These are phyloP conservation scores for Aspidoscelis tigris DNA, from an alignment of 2,113 vertebrate genomes.

Conservation along the genomic window DNA sequence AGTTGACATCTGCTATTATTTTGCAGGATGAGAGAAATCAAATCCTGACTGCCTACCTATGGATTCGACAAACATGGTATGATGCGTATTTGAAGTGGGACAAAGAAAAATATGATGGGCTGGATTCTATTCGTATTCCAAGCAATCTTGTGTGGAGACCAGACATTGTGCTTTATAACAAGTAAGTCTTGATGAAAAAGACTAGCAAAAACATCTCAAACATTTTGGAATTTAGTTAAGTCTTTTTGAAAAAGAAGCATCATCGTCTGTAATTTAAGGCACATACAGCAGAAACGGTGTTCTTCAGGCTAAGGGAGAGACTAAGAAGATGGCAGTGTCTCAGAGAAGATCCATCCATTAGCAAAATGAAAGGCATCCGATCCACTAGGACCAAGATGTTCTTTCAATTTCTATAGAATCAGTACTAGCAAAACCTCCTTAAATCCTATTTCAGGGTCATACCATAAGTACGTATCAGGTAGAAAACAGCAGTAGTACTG, in stretches of 20 bases:
- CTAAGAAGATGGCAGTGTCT: no score
- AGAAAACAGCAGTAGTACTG: neutral
- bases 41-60: slow-evolving; percentile 93
- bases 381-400: neutral
- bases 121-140: slow-evolving; percentile 96
- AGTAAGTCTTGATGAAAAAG: slow-evolving; percentile 77
- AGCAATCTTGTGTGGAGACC: slow-evolving; percentile 95
- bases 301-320: neutral
- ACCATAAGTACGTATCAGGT: neutral
- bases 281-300: neutral
- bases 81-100: slow-evolving; percentile 94
- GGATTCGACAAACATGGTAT: slow-evolving; percentile 94
- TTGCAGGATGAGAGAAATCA: slow-evolving; percentile 95
- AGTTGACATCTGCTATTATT: slow-evolving; percentile 34
- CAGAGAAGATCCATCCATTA: neutral
- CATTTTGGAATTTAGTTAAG: neutral
- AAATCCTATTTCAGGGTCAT: neutral
- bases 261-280: neutral
- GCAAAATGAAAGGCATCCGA: neutral
- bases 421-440: neutral
- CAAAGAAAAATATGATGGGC: slow-evolving; percentile 91
- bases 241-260: neutral
- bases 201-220: neutral
- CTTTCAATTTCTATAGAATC: neutral
- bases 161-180: slow-evolving; percentile 97